These are phyloP conservation scores for Muntiacus reevesi DNA, from an alignment of 2,113 vertebrate genomes.

Conservation along the genomic window DNA sequence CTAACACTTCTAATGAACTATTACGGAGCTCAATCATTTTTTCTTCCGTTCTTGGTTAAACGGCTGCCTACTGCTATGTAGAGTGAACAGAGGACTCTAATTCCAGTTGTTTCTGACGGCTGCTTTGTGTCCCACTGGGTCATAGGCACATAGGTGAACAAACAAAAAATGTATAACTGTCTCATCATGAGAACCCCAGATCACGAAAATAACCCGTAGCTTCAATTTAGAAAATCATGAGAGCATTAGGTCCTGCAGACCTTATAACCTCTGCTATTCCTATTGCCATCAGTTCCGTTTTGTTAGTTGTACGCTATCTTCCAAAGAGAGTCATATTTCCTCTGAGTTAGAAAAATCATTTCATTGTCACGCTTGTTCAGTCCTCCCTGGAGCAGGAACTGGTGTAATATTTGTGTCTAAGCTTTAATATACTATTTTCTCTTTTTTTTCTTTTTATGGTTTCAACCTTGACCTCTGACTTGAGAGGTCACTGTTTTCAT, in stretches of 20 bases:
- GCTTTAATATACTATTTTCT: slow-evolving; percentile 53
- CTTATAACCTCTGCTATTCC: slow-evolving; percentile 46
- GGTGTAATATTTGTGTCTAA: slow-evolving; percentile 39
- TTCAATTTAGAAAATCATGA: slow-evolving; percentile 26
- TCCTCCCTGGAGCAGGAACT: slow-evolving; percentile 46
- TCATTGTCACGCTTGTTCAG: slow-evolving; percentile 37
- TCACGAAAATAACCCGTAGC: neutral
- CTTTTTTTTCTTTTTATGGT: slow-evolving; percentile 59
- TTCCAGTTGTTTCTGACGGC: neutral
- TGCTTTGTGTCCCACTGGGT: neutral
- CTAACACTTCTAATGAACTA: slow-evolving; percentile 10
- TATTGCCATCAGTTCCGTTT: slow-evolving; percentile 60
- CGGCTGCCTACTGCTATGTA: neutral
- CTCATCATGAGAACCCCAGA: neutral
- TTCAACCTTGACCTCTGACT: slow-evolving; percentile 71
- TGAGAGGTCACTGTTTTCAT: slow-evolving; percentile 62
- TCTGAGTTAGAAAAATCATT: slow-evolving; percentile 62
- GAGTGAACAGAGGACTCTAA: neutral
- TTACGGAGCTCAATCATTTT: neutral
- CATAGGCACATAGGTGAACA: neutral
- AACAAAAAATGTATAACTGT: slow-evolving; percentile 30
- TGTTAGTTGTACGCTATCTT: slow-evolving; percentile 31
- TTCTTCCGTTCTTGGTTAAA: neutral
- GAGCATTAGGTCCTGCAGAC: slow-evolving; percentile 2
- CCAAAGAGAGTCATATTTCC: slow-evolving; percentile 63